These are phyloP conservation scores for Caenorhabditis inopinata DNA, from an alignment of 1,140 invertebrate genomes.

Conservation along the genomic window DNA sequence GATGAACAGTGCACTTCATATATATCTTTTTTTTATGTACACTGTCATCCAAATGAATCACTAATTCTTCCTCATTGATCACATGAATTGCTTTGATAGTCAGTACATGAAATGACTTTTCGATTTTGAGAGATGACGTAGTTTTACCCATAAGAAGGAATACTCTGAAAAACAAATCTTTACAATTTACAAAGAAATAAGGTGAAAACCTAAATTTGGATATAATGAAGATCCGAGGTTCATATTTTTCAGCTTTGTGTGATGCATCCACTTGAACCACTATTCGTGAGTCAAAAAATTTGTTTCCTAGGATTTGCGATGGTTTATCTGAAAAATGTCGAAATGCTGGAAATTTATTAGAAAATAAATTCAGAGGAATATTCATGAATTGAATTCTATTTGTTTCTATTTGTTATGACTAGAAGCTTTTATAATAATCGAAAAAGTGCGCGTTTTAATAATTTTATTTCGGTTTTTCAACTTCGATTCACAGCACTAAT, in stretches of 20 bases:
- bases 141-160: conserved; percentile 52
- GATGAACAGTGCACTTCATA: conserved; percentile 2
- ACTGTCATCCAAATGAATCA: conserved; percentile 37
- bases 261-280: conserved; percentile 50
- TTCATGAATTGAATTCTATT: too few relatives aligned
- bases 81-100: conserved; percentile 55
- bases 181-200: neutral
- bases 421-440: too few relatives aligned
- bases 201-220: conserved; percentile 63
- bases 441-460: too few relatives aligned
- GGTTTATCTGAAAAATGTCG: conserved; percentile 57
- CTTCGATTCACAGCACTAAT: too few relatives aligned
- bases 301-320: conserved; percentile 59
- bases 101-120: conserved; percentile 60
- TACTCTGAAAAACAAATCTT: neutral
- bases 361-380: neutral
- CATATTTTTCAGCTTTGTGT: conserved; percentile 60
- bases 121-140: conserved; percentile 56
- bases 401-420: too few relatives aligned
- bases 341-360: neutral
- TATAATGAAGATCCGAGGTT: conserved; percentile 57
- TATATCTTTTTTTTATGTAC: conserved; percentile 1
- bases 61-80: conserved; percentile 45
- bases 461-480: too few relatives aligned
- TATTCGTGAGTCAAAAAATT: conserved; percentile 61